Evolutionary conservation across 37 sponge, comb jelly and placozoan genomes (phyloP).

Genomic region (Diacarnus erythraeanus): DNA sequence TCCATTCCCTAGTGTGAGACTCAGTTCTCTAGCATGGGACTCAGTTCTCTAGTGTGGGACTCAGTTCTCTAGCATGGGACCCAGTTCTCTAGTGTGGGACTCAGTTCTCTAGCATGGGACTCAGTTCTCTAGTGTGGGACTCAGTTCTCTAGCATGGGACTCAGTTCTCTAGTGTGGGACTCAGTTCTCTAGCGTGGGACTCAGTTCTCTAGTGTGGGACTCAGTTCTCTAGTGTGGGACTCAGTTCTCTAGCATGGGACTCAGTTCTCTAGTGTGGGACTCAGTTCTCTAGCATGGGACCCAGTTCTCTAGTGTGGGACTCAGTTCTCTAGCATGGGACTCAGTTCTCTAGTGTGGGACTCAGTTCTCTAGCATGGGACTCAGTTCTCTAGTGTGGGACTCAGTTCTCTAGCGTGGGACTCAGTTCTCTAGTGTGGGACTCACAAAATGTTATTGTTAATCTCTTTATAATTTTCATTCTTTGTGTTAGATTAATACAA

Average conservation of each 20-base stretch:
- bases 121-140: neutral
- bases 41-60: neutral
- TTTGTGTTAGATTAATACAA: no score
- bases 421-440: neutral
- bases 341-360: neutral
- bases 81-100: neutral
- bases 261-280: neutral
- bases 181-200: neutral
- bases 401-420: neutral
- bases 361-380: neutral
- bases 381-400: neutral
- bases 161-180: neutral
- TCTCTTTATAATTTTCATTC: no score
- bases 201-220: neutral
- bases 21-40: neutral
- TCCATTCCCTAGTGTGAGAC: neutral
- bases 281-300: neutral
- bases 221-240: neutral
- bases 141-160: neutral
- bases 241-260: neutral
- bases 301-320: neutral
- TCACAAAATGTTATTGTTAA: no score
- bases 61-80: neutral
- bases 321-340: neutral
- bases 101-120: neutral